phyloP scores from a whole-genome alignment of 2,888 invertebrate genomes.

The Leptinotarsa rubiginosa region DNA sequence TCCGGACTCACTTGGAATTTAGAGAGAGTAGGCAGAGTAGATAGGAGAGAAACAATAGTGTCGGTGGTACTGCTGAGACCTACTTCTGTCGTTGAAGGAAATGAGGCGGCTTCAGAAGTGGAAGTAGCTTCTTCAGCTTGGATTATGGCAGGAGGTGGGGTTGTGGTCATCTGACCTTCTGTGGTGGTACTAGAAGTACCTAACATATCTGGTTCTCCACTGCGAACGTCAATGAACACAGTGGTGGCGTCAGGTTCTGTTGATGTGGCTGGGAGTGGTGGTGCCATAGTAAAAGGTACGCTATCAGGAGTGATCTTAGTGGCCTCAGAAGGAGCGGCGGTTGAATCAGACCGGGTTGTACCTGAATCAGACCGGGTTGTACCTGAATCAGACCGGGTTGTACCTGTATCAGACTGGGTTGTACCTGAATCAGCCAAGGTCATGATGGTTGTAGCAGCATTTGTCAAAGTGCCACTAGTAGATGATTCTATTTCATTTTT shows the following conservation, averaged over 20 bases:
- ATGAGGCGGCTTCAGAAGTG: constrained; percentile 33
- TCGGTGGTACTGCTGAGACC: constrained; percentile 62
- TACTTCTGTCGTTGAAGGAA: constrained; percentile 69
- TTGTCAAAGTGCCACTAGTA: no score
- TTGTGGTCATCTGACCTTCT: background rate
- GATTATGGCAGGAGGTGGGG: constrained; percentile 10
- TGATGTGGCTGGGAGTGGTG: background rate
- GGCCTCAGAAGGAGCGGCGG: constrained; percentile 32
- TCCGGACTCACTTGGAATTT: constrained; percentile 64
- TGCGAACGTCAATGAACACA: background rate
- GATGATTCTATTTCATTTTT: no score
- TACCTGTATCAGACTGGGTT: background rate
- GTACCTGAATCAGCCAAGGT: background rate
- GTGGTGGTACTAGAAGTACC: constrained; percentile 12
- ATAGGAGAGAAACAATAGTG: constrained; percentile 56
- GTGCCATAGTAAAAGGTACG: background rate
- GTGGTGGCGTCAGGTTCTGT: background rate
- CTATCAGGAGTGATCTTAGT: constrained; percentile 24
- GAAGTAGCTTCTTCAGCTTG: constrained; percentile 20
- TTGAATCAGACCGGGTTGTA: background rate
- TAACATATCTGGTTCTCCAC: background rate
- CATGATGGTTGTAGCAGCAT: no score
- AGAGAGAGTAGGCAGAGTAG: constrained; percentile 54
- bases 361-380: background rate
- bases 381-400: background rate